Evolutionary conservation across 2,797 vertebrate species (phyloP), one percentile per base, ranked within the genome.

Genomic region (Adrianichthys oophorus): DNA sequence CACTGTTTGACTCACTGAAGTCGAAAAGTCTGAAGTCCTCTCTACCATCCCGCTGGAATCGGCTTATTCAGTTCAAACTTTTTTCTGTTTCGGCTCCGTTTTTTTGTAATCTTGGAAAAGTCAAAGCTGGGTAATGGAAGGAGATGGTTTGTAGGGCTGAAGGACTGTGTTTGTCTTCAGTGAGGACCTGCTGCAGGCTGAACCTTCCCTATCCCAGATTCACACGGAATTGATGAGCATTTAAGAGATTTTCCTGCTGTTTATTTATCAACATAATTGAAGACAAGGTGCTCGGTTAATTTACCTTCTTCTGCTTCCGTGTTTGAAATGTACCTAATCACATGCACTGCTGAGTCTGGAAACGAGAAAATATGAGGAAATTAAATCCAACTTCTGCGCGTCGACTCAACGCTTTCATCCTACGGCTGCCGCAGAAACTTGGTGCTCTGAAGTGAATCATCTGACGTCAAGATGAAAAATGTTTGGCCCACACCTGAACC

Each of bases 41-140:
- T 4, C 43, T 72, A 79, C 79, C 80, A 78, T 76, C 76, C n/a
- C n/a, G n/a, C n/a, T n/a, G n/a, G n/a, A n/a, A n/a, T n/a, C n/a
- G n/a, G 64, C 65, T 82, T 74, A 74, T 73, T 59, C 51, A 53
- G 78, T 76, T 84, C 82, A 60, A 46, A 5, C 67, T 72, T 82
- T 79, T 85, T 88, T 87, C 84, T 80, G 83, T 80, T 61, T 82
- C 69, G 21, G 65, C 53, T 7, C 62, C 80, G 48, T 57, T 52
- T 55, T 56, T 68, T 62, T 55, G 63, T 74, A 74, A 85, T 85
- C 68, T 40, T 51, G 55, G 79, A 78, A 86, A 84, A 87, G 76
- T 77, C 76, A 55, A 62, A 60, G 74, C 78, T 84, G 80, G 80
- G 70, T 87, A 88, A 87, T 89, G 77, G 71, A 87, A 87, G 84